These are phyloP conservation scores for Harlomillsia oculata DNA, from an alignment of 1,140 invertebrate genomes.

Conservation along the genomic window DNA sequence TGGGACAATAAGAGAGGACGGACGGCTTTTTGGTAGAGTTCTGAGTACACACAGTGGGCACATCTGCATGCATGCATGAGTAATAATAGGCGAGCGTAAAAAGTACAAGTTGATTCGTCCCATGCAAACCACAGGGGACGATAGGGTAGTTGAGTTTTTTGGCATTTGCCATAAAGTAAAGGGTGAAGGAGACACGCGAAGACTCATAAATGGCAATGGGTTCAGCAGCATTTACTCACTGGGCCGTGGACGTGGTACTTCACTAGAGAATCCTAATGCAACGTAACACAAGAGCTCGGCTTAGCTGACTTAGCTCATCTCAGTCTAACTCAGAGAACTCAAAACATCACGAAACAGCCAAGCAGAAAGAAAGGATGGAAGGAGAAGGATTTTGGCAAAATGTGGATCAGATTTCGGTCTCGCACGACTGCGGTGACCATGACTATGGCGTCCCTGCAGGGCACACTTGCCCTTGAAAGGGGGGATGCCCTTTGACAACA, in stretches of 20 bases:
- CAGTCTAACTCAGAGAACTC: too few species aligned
- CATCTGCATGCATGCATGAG: too few species aligned
- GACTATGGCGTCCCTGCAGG: slow-evolving; percentile 13
- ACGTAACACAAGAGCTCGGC: not conserved
- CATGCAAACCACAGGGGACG: too few species aligned
- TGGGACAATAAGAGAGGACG: too few species aligned
- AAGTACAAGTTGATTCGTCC: too few species aligned
- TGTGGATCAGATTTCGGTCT: slow-evolving; percentile 6
- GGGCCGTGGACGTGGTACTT: not conserved
- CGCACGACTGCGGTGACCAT: slow-evolving; percentile 8
- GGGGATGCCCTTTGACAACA: slow-evolving; percentile 14
- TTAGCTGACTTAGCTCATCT: too few species aligned
- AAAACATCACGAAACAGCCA: not conserved
- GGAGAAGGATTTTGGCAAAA: slow-evolving; percentile 2
- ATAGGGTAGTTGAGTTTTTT: too few species aligned
- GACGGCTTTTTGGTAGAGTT: too few species aligned
- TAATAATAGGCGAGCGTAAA: too few species aligned
- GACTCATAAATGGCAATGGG: not conserved
- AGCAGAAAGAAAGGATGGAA: not conserved
- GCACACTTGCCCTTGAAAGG: slow-evolving; percentile 11
- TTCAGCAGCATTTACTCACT: not conserved
- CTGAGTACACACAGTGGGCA: too few species aligned
- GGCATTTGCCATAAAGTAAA: too few species aligned
- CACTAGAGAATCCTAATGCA: not conserved
- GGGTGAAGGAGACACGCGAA: not conserved